Conservation (phyloP, 2,797 vertebrate species). For the Urosaurus nigricauda region DNA sequence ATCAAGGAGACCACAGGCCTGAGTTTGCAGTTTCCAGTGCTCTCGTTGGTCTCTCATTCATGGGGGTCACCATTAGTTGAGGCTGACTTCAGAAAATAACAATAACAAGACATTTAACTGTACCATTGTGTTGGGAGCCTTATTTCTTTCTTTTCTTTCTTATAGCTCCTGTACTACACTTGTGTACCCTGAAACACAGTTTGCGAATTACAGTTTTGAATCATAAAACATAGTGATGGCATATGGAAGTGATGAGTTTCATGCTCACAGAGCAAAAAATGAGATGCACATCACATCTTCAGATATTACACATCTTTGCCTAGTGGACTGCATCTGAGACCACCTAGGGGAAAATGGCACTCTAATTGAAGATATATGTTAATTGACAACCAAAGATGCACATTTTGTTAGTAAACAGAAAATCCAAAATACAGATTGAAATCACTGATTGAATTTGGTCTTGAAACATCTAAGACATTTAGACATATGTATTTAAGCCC, state of each 20-base stretch:
- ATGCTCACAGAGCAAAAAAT: constrained; percentile 6
- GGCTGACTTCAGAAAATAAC: too few species aligned
- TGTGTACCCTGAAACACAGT: not conserved
- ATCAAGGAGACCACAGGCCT: too few species aligned
- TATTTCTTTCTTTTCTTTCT: not conserved
- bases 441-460: constrained; percentile 35
- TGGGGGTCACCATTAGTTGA: too few species aligned
- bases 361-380: constrained; percentile 29
- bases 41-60: too few species aligned
- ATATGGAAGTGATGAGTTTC: constrained; percentile 34
- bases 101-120: not conserved
- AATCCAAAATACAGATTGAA: constrained; percentile 39
- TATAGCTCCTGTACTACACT: not conserved
- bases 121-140: not conserved
- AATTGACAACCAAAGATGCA: not conserved
- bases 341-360: constrained; percentile 36
- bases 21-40: too few species aligned
- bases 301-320: constrained; percentile 44
- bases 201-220: not conserved
- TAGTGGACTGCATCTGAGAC: constrained; percentile 22
- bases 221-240: constrained; percentile 27
- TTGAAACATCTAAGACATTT: not conserved
- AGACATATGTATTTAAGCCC: not conserved
- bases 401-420: not conserved
- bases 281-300: constrained; percentile 34